phyloP scores from a whole-genome alignment of 2,113 vertebrate species.

The Pangasianodon gigas region DNA sequence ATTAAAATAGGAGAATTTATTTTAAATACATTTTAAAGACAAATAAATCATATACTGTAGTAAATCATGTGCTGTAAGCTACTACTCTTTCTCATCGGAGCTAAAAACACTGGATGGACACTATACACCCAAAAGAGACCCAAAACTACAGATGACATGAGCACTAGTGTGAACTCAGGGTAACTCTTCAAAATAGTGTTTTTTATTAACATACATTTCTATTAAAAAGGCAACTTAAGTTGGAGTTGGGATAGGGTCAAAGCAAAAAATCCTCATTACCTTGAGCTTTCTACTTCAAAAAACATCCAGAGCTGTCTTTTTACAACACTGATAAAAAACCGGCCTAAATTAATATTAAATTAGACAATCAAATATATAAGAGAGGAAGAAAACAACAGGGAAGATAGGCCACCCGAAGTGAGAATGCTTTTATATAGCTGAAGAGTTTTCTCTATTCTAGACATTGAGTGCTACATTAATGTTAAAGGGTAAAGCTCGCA shows the following conservation, averaged over 20 bases:
- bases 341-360: slow-evolving; percentile 37
- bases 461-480: slow-evolving; percentile 40
- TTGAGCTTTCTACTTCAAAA: neutral
- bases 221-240: neutral
- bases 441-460: slow-evolving; percentile 31
- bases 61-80: too few species aligned
- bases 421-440: slow-evolving; percentile 21
- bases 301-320: neutral
- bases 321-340: neutral
- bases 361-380: slow-evolving; percentile 46
- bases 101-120: neutral
- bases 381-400: neutral
- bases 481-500: slow-evolving; percentile 51
- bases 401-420: slow-evolving; percentile 3
- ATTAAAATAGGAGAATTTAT: too few species aligned
- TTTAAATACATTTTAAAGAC: neutral
- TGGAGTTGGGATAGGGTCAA: neutral
- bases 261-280: neutral
- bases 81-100: neutral
- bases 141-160: neutral
- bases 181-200: neutral
- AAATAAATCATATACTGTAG: neutral
- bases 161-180: neutral
- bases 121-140: neutral
- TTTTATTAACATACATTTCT: neutral